phyloP scores from a whole-genome alignment of 2,797 vertebrate species.

The Poeciliopsis gracilis region DNA sequence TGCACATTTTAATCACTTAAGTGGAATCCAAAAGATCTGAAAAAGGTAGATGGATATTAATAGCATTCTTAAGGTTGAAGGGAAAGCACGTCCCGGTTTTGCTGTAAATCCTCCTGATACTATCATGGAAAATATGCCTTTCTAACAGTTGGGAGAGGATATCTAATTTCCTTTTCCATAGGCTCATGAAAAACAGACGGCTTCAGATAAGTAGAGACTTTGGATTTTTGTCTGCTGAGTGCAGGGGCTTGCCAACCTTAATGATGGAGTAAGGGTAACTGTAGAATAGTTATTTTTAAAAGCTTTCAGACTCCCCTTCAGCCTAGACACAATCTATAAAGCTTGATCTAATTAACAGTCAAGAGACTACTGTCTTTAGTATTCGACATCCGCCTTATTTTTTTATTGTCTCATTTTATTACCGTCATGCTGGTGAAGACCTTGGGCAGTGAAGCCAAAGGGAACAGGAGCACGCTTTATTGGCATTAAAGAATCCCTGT shows the following conservation, averaged over 20 bases:
- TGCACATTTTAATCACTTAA: conserved; percentile 11
- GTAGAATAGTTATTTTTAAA: conserved; percentile 57
- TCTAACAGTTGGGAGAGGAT: conserved; percentile 55
- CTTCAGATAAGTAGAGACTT: conserved; percentile 71
- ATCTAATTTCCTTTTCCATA: conserved; percentile 81
- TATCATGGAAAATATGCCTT: conserved; percentile 67
- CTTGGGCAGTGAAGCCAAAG: conserved; percentile 16
- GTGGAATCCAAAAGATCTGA: conserved; percentile 19
- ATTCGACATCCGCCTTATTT: conserved; percentile 50
- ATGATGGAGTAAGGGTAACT: conserved; percentile 46
- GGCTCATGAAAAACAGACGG: conserved; percentile 81
- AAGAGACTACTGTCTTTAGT: conserved; percentile 30
- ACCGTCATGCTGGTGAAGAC: conserved; percentile 25
- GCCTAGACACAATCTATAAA: conserved; percentile 48
- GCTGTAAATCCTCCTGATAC: conserved; percentile 62
- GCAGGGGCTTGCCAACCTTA: conserved; percentile 53
- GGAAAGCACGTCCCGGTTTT: conserved; percentile 47
- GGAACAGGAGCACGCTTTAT: conserved; percentile 17
- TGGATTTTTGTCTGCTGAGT: conserved; percentile 76
- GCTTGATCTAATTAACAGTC: conserved; percentile 48
- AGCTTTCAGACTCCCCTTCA: conserved; percentile 39
- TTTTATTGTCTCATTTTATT: conserved; percentile 59
- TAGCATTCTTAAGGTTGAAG: conserved; percentile 59
- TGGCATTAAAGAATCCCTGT: conserved; percentile 4
- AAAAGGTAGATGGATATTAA: conserved; percentile 44